Evolutionary conservation across 2,797 vertebrate species (phyloP), one percentile per base, ranked within the genome.

Genomic region (Atherinosoma microstoma): DNA sequence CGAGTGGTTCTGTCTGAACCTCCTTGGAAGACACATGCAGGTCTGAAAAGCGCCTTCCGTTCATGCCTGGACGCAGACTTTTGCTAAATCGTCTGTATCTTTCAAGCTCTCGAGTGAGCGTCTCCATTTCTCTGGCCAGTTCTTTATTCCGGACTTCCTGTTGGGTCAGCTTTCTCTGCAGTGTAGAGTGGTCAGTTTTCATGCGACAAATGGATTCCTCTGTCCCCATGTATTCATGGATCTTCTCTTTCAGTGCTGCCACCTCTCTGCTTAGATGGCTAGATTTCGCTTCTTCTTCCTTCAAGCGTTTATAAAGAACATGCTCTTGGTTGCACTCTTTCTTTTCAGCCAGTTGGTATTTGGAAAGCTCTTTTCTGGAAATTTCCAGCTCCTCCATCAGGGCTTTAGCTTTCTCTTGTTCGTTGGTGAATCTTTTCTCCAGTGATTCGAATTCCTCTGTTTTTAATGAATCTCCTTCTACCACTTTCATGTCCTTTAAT

Each of bases 111-210:
- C 96, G 94, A 0, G 92, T 97, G 69, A 99, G 96, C 3, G 91
- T 96, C 91, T 99, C 98, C 90, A 97, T 99, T 90, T 99, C 98
- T 91, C 95, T 95, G 70, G 93, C 95, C 78, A 99, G 83, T 71
- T 99, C 98, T 82, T 95, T 97, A 90, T 99, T 99, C 69, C 96
- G 93, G 69, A 96, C 95, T 88, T 99, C 98, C 88, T 99, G 97
- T 84, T 97, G 97, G 58, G 94, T 95, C 60, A 99, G 95, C 86
- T 97, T 99, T 71, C 95, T 96, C 73, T 98, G 97, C 81, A 98
- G 89, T 58, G 95, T 84, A 0, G 94, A 94, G 47, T 99, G 96
- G 80, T 98, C 97, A n/a, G 94, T 96, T 85, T 95, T 96, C 85
- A 98, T 91, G 64, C 95, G 95, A 80, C 96, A 96, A 35, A 98